A percentile compares a stretch with the other conserved stretches of the same genome.
phyloP scores from a whole-genome alignment of 2,888 invertebrate genomes.

The Amorpha juglandis region DNA sequence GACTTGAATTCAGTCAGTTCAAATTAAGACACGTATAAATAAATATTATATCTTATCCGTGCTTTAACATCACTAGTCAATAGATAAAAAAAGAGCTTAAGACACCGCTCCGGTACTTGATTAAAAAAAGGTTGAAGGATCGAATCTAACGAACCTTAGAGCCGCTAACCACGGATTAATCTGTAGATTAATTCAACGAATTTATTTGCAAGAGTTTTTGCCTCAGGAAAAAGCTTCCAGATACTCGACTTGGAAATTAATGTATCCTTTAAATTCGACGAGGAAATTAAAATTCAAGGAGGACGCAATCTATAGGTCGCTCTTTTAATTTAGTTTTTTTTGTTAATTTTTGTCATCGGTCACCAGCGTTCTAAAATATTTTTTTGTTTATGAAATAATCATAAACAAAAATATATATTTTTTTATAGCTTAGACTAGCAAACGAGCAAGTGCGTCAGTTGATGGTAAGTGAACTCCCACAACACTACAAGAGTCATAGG shows the following conservation, averaged over 20 bases:
- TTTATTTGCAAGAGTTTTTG: conserved; percentile 46
- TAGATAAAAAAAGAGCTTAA: conserved; percentile 15
- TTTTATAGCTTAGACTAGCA: no score
- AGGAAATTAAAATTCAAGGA: conserved; percentile 15
- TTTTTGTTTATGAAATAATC: no score
- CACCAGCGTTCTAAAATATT: no score
- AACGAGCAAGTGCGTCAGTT: no score
- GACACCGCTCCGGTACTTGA: background rate
- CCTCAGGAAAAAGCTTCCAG: conserved; percentile 41
- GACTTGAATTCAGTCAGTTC: no score
- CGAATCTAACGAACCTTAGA: conserved; percentile 16
- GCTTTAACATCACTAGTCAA: background rate
- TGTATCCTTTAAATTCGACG: conserved; percentile 42
- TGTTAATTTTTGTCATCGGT: no score
- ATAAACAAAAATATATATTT: no score
- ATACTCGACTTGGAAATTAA: conserved; percentile 55
- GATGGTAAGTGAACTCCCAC: no score
- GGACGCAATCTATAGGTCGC: background rate
- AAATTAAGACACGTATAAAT: no score
- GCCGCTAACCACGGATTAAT: conserved; percentile 44
- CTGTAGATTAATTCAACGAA: conserved; percentile 45
- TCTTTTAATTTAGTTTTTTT: background rate
- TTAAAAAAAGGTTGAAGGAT: conserved; percentile 6
- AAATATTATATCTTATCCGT: no score
- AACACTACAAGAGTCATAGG: no score